Conservation (phyloP, 1,140 invertebrate genomes). For the Mylabris phalerata region DNA sequence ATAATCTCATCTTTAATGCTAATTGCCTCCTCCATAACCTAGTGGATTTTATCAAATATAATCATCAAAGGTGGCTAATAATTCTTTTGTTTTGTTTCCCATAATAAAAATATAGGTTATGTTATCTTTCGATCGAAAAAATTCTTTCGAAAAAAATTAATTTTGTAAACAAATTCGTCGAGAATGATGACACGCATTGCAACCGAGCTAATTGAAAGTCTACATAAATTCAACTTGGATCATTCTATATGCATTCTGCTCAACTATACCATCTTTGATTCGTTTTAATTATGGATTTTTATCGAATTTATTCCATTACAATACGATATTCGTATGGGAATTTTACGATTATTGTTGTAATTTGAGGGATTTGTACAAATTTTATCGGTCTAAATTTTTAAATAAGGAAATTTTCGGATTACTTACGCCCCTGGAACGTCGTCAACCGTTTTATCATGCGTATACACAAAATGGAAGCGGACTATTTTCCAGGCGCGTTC, state of each 20-base stretch:
- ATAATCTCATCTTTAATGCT: constrained; percentile 12
- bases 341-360: too few species aligned
- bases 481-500: constrained; percentile 37
- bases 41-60: background rate
- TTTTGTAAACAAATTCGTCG: background rate
- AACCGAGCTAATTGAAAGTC: constrained; percentile 7
- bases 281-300: too few species aligned
- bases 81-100: background rate
- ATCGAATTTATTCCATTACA: too few species aligned
- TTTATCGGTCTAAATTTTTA: background rate
- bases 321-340: too few species aligned
- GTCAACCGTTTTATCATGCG: constrained; percentile 36
- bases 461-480: constrained; percentile 35
- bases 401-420: constrained; percentile 8
- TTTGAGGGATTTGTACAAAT: too few species aligned
- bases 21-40: background rate
- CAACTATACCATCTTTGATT: too few species aligned
- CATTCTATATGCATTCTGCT: too few species aligned
- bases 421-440: constrained; percentile 36
- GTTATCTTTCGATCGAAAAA: background rate
- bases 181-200: constrained; percentile 12
- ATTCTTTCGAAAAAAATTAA: background rate
- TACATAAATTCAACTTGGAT: background rate
- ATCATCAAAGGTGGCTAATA: background rate
- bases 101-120: background rate